A percentile compares a stretch with the other conserved stretches of the same genome.
These are phyloP conservation scores for Dendrolimus kikuchii DNA, from an alignment of 1,140 invertebrate species.

Conservation along the genomic window DNA sequence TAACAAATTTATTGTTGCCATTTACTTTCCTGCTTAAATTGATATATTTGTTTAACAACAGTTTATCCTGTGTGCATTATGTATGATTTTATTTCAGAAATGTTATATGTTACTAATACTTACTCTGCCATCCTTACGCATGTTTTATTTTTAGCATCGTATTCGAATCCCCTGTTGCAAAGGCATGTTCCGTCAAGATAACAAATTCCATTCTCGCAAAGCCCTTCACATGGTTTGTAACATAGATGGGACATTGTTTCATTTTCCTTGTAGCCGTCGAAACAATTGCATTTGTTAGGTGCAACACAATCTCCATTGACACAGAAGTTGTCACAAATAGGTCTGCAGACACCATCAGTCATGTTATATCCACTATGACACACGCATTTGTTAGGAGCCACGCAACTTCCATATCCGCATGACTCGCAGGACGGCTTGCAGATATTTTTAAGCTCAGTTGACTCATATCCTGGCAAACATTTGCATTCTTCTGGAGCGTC, in stretches of 20 bases:
- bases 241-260: conserved; percentile 8
- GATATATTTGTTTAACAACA: no score
- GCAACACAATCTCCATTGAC: conserved; percentile 19
- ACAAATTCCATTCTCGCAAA: conserved; percentile 26
- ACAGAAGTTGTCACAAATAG: conserved; percentile 1
- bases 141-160: conserved; percentile 10
- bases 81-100: no score
- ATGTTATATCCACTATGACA: conserved; percentile 1
- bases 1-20: no score
- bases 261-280: conserved; percentile 20
- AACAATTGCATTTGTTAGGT: conserved; percentile 39
- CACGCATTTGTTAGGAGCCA: not conserved
- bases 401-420: conserved; percentile 56
- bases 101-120: conserved; percentile 14
- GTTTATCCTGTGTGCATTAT: no score
- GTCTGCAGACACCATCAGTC: not conserved
- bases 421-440: conserved; percentile 28
- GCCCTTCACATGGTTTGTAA: conserved; percentile 18
- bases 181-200: conserved; percentile 29
- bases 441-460: not conserved
- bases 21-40: no score
- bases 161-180: conserved; percentile 29
- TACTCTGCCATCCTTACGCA: conserved; percentile 17
- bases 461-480: conserved; percentile 14
- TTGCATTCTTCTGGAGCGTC: conserved; percentile 12